Conservation (phyloP, 2,113 vertebrate genomes). For the Paracanthobrama guichenoti region DNA sequence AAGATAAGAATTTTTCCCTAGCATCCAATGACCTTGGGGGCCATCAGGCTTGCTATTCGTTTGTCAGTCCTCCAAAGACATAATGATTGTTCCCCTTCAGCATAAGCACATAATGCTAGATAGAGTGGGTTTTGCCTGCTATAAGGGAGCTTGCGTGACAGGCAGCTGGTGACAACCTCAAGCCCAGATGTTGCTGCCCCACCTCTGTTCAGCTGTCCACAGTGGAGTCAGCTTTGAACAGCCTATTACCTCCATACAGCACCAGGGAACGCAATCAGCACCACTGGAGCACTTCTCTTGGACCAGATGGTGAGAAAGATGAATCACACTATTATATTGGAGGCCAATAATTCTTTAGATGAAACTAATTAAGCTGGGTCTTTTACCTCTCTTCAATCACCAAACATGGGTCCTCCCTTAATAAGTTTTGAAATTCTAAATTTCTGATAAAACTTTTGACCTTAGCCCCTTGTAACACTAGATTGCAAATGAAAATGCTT, state of each 20-base stretch:
- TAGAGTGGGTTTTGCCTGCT: conserved; percentile 17
- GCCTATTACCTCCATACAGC: conserved; percentile 76
- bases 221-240: conserved; percentile 76
- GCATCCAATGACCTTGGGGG: not conserved
- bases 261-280: conserved; percentile 76
- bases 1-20: not conserved
- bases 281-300: conserved; percentile 71
- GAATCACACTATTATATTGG: conserved; percentile 79
- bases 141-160: conserved; percentile 58
- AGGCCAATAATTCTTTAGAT: conserved; percentile 79
- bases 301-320: conserved; percentile 80
- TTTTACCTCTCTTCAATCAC: conserved; percentile 51
- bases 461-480: conserved; percentile 47
- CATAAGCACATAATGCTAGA: conserved; percentile 41
- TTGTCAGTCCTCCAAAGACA: conserved; percentile 33
- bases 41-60: not conserved
- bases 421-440: conserved; percentile 10
- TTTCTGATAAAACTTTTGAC: conserved; percentile 41
- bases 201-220: conserved; percentile 79
- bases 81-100: conserved; percentile 31
- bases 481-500: conserved; percentile 55
- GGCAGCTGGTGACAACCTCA: conserved; percentile 73
- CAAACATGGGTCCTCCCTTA: conserved; percentile 43
- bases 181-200: conserved; percentile 74
- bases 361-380: conserved; percentile 76